These are phyloP conservation scores for Flexamia atlantica DNA, from an alignment of 2,888 invertebrate genomes.

Conservation along the genomic window DNA sequence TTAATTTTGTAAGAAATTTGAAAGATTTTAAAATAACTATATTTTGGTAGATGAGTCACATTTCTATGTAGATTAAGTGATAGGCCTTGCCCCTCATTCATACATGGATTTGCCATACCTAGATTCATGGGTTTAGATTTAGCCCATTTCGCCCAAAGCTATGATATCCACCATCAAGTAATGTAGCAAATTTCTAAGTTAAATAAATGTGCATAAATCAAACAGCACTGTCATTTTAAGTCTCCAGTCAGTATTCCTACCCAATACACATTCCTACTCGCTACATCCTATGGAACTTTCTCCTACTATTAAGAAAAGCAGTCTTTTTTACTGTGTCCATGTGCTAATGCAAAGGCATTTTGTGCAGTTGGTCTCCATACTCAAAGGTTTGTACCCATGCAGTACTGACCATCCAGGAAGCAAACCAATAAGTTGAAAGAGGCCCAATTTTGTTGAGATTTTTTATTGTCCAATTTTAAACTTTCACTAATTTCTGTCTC, in stretches of 20 bases:
- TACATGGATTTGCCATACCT: conserved; percentile 17
- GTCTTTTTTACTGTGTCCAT: no score
- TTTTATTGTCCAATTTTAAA: no score
- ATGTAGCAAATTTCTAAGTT: conserved; percentile 45
- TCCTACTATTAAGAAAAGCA: no score
- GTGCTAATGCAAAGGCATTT: no score
- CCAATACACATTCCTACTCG: neutral
- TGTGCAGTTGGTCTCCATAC: no score
- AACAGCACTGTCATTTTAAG: conserved; percentile 5
- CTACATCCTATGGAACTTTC: no score
- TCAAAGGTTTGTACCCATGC: no score
- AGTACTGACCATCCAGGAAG: no score
- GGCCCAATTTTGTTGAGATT: no score
- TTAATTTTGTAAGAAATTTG: conserved; percentile 33
- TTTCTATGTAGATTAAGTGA: conserved; percentile 26
- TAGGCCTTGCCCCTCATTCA: conserved; percentile 41
- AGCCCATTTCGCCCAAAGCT: conserved; percentile 45
- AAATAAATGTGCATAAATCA: conserved; percentile 46
- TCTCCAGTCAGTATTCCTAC: neutral
- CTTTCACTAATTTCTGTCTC: no score
- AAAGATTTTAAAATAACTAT: neutral
- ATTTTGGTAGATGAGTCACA: conserved; percentile 46
- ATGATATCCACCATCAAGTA: conserved; percentile 31
- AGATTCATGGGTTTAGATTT: conserved; percentile 42
- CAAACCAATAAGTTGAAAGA: no score